Evolutionary conservation across 2,888 invertebrate genomes (phyloP).

Genomic region (Synanthedon andrenaeformis): DNA sequence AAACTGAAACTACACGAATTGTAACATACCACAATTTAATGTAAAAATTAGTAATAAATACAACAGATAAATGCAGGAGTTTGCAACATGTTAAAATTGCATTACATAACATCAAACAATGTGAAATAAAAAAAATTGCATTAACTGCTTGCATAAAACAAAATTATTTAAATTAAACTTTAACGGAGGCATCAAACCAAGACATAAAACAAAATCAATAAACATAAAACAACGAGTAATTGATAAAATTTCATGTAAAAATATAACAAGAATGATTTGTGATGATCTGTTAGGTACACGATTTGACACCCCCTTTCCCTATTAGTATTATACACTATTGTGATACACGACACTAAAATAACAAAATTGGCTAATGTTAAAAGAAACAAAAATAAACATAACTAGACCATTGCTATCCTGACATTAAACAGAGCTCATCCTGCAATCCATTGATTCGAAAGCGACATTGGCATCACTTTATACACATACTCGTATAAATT

Average conservation of each 20-base stretch:
- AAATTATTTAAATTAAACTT: slow-evolving; percentile 67
- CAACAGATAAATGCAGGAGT: slow-evolving; percentile 76
- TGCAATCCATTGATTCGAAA: slow-evolving; percentile 64
- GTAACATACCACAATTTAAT: slow-evolving; percentile 80
- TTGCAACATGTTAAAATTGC: slow-evolving; percentile 72
- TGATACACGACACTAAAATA: slow-evolving; percentile 69
- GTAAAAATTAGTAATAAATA: slow-evolving; percentile 79
- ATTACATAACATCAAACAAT: slow-evolving; percentile 72
- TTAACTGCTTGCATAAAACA: slow-evolving; percentile 70
- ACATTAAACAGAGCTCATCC: slow-evolving; percentile 58
- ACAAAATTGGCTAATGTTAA: slow-evolving; percentile 68
- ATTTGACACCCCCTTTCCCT: slow-evolving; percentile 68
- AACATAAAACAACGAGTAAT: slow-evolving; percentile 63
- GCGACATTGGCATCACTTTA: slow-evolving; percentile 40
- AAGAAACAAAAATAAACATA: slow-evolving; percentile 63
- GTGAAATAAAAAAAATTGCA: slow-evolving; percentile 64
- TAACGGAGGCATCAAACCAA: slow-evolving; percentile 71
- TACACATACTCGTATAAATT: slow-evolving; percentile 46
- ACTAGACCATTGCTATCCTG: slow-evolving; percentile 71
- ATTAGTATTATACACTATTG: slow-evolving; percentile 63
- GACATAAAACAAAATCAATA: slow-evolving; percentile 52
- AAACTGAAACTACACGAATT: slow-evolving; percentile 68
- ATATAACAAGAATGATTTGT: slow-evolving; percentile 53
- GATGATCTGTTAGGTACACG: slow-evolving; percentile 48
- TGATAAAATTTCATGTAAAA: slow-evolving; percentile 64